Evolutionary conservation across 2,888 invertebrate species (phyloP).

Genomic region (Cyrtodaria siliqua): DNA sequence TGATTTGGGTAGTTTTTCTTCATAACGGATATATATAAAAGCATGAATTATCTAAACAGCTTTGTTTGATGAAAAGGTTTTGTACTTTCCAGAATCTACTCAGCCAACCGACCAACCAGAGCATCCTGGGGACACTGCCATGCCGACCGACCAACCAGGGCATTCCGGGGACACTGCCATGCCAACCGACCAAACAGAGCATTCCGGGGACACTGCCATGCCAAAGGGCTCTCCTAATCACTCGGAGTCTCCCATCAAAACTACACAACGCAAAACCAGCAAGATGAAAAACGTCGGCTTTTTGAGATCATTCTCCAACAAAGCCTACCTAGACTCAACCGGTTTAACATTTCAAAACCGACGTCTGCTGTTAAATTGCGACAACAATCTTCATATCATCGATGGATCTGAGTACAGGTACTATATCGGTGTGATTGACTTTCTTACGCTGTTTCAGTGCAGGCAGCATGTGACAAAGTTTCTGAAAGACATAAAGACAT

Average conservation of each 20-base stretch:
- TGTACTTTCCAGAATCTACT: too few species aligned
- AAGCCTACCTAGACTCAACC: slow-evolving; percentile 53
- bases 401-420: slow-evolving; percentile 76
- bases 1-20: too few species aligned
- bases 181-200: too few species aligned
- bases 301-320: slow-evolving; percentile 59
- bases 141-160: too few species aligned
- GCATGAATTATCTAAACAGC: too few species aligned
- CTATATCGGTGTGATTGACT: slow-evolving; percentile 81
- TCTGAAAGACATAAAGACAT: slow-evolving; percentile 75
- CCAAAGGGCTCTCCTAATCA: too few species aligned
- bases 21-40: too few species aligned
- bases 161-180: too few species aligned
- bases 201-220: too few species aligned
- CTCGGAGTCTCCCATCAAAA: slow-evolving; percentile 14
- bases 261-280: not conserved
- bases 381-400: slow-evolving; percentile 80
- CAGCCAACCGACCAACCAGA: too few species aligned
- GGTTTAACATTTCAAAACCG: slow-evolving; percentile 60
- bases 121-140: too few species aligned
- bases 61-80: too few species aligned
- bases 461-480: slow-evolving; percentile 70
- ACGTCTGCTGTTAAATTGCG: slow-evolving; percentile 75
- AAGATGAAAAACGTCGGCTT: not conserved
- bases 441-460: slow-evolving; percentile 77